Evolutionary conservation across 2,888 invertebrate genomes (phyloP), one percentile per base, ranked within the genome.

Genomic region (Trypoxylon attenuatum): DNA sequence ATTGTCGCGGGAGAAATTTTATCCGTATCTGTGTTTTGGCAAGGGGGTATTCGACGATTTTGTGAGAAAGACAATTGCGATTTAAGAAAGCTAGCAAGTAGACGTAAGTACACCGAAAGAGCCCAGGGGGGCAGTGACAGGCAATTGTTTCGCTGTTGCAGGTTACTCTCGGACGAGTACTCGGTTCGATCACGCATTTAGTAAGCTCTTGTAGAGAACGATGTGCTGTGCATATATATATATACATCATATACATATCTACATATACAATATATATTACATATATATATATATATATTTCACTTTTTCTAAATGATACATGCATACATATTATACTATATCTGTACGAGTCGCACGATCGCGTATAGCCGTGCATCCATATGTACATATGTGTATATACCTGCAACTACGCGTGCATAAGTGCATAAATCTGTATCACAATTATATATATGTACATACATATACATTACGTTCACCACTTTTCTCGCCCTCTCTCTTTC

Each of bases 111-210:
- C 64, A 66, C 70, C 69, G 58, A 61, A n/a, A n/a, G n/a, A 10
- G 33, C 55, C 38, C 58, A 65, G 77, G 80, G 80, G 81, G 71
- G 73, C 82, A 82, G 84, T 85, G 83, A 83, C 83, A 82, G 82
- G 82, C 79, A 84, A 69, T 86, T 85, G 76, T 86, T 85, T 86
- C 81, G 84, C 81, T 86, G 86, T 86, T 86, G 84, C 86, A 86
- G 86, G 86, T 85, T 85, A 85, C 85, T 85, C 83, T 81, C 85
- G 84, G 85, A 86, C 84, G 85, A 85, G 84, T 86, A 86, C 86
- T 86, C 84, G 84, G 82, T 85, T 83, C 85, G 85, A 84, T 82
- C 86, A 85, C 86, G 86, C 82, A 86, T 86, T 86, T 86, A 85
- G 86, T 86, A 86, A 86, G 86, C 85, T 84, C 81, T 82, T 74